These are phyloP conservation scores for Botrylloides violaceus DNA, from an alignment of 23 tunicate species.

Conservation along the genomic window DNA sequence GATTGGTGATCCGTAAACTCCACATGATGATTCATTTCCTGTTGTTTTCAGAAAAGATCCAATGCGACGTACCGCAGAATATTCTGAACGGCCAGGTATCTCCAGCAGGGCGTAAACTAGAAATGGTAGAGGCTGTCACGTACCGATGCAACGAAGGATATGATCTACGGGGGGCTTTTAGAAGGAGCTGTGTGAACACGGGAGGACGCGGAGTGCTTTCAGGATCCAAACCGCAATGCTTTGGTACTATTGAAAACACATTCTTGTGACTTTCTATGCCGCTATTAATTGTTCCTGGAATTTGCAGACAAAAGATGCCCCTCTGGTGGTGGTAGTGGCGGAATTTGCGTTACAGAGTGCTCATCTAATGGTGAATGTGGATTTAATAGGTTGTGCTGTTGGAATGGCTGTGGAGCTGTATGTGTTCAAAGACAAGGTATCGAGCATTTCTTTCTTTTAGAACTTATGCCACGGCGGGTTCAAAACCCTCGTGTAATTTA, in stretches of 20 bases:
- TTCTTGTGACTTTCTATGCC: too few species aligned
- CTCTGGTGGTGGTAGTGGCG: not conserved
- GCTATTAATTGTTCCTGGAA: too few species aligned
- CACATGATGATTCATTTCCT: too few species aligned
- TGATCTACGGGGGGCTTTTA: not conserved
- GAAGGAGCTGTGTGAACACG: conserved; percentile 1
- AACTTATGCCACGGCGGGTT: too few species aligned
- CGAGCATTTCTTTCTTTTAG: not conserved
- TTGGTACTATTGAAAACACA: not conserved
- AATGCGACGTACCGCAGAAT: conserved; percentile 1
- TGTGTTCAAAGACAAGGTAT: not conserved
- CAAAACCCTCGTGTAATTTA: too few species aligned
- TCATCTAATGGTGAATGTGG: conserved; percentile 7
- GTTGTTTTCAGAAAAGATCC: too few species aligned
- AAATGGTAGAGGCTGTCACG: not conserved
- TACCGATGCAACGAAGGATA: conserved; percentile 2
- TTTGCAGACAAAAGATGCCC: conserved; percentile 4
- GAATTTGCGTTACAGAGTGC: conserved; percentile 2
- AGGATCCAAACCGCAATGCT: conserved; percentile 6
- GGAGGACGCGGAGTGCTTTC: conserved; percentile 2
- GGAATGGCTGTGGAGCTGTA: conserved; percentile 6
- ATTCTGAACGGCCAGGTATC: not conserved
- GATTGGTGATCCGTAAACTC: too few species aligned
- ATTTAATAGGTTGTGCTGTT: not conserved
- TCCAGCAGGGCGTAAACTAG: not conserved